Evolutionary conservation across 1,140 invertebrate genomes (phyloP), one percentile per base, ranked within the genome.

Genomic region (Lasaia peninsularis): DNA sequence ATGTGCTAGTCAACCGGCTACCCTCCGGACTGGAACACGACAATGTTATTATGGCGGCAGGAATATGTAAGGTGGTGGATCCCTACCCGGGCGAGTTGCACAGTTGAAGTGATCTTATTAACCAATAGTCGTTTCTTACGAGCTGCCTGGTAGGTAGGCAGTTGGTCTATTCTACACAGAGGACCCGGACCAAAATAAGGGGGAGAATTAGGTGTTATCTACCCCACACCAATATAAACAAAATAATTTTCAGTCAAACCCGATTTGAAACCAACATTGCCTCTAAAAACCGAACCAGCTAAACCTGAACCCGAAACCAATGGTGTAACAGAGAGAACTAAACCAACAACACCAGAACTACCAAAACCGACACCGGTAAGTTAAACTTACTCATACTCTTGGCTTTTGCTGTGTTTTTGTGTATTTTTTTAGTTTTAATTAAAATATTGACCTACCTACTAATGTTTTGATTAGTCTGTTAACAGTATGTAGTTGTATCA

Each of bases 321-420:
- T 40, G 37, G 55, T 16, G 18, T 37, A 48, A 37, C 20, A 33
- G 56, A 61, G 24, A 60, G 65, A 48, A 49, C 48, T 18, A 71
- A 72, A 60, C 56, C 67, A 1, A 52, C 75, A 0, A 66, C 84
- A 12, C 77, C 78, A 0, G 89, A 91, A 44, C 57, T 91, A 34
- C 82, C 82, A 0, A 83, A 83, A 69, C 82, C 82, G 0, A 83
- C 82, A n/a, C 82, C 80, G 71, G 82, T 86, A 50, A 73, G 80
- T 78, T 12, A 1, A 32, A 44, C 33, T 44, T 37, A 20, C 12
- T 16, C 33, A 12, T 56, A 51, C 52, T 56, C 31, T 50, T 28
- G 24, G 35, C 40, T 51, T 55, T 59, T 52, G 37, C 32, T 55
- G 20, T 60, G 12, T 60, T 65, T 52, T 53, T 52, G 16, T 56